These are phyloP conservation scores for Phalacrocorax aristotelis DNA, from an alignment of 2,113 vertebrate species.

Conservation along the genomic window DNA sequence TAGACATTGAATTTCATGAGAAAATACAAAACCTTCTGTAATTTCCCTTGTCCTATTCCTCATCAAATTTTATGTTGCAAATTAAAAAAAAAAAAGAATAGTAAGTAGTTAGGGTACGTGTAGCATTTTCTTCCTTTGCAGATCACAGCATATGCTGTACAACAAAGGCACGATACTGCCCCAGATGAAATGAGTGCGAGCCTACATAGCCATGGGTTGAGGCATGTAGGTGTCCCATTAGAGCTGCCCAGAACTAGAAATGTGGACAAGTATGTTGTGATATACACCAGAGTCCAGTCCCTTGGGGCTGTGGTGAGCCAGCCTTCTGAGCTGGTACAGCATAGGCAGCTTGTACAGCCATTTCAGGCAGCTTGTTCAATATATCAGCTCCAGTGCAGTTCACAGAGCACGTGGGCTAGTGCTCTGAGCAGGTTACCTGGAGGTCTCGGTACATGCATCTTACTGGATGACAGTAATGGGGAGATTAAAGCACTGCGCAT, in stretches of 20 bases:
- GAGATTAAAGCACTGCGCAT: neutral
- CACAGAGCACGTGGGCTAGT: neutral
- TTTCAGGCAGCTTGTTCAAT: neutral
- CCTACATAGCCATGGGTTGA: fast-evolving
- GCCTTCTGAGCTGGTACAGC: neutral
- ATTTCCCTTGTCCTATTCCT: neutral
- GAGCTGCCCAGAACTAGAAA: neutral
- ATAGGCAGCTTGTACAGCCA: fast-evolving
- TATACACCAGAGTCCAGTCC: neutral
- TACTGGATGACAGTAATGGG: neutral
- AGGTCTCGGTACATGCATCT: neutral
- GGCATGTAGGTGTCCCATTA: neutral
- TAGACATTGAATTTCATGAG: neutral
- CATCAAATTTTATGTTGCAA: neutral
- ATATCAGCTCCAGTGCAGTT: neutral
- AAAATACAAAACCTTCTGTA: neutral
- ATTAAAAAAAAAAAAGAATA: neutral
- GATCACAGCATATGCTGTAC: neutral
- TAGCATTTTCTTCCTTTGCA: neutral
- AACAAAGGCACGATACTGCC: neutral
- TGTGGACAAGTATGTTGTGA: neutral
- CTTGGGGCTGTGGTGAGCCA: neutral
- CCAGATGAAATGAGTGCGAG: neutral
- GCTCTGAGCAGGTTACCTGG: neutral
- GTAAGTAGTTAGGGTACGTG: neutral